These are phyloP conservation scores for Aphis craccivora DNA, from an alignment of 1,140 invertebrate genomes.

Conservation along the genomic window DNA sequence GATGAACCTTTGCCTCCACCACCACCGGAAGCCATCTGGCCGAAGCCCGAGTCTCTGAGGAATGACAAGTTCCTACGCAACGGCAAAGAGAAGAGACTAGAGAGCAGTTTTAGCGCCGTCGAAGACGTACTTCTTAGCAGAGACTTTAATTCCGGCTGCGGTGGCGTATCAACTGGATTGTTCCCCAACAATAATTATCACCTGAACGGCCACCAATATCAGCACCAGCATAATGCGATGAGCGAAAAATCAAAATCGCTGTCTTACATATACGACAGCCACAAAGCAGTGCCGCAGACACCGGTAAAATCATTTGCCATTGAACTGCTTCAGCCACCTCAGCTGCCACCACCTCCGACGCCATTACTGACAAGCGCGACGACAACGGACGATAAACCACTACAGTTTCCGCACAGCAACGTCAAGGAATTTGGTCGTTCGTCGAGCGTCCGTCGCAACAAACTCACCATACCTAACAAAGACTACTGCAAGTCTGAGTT, in stretches of 20 bases:
- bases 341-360: too few relatives aligned
- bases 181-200: background rate
- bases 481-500: conserved; percentile 51
- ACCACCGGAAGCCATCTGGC: conserved; percentile 67
- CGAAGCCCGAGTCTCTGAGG: conserved; percentile 30
- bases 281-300: conserved; percentile 38
- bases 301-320: background rate
- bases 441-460: conserved; percentile 24
- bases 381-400: background rate
- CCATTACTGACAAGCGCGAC: too few relatives aligned
- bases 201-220: background rate
- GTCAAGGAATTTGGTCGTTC: conserved; percentile 34
- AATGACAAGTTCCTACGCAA: conserved; percentile 29
- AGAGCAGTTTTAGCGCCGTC: conserved; percentile 45
- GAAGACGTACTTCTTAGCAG: conserved; percentile 25
- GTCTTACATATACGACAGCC: conserved; percentile 43
- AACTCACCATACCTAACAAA: conserved; percentile 53
- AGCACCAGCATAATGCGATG: background rate
- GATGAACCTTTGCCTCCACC: conserved; percentile 78
- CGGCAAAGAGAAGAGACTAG: conserved; percentile 33
- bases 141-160: background rate
- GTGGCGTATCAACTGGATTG: background rate
- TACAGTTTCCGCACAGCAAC: background rate
- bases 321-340: background rate
- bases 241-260: conserved; percentile 57